Base-by-base conservation (phyloP, 2,797 vertebrate genomes). In the Capromys pilorides region DNA sequence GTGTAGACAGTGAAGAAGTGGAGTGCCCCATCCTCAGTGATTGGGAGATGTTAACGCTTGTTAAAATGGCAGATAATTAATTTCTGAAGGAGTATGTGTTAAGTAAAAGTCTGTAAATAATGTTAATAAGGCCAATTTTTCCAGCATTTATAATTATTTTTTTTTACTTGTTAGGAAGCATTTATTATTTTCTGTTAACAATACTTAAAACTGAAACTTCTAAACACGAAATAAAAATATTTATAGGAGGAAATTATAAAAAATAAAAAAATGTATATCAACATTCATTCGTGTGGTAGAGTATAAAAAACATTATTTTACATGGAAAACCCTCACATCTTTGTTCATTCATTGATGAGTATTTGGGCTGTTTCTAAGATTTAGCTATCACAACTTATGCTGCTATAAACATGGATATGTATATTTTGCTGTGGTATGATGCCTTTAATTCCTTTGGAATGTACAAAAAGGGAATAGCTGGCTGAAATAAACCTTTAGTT, bases 101-200 rank as follows among this genome's bases (percentile, higher is more conserved):
- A 98, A 98, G 98, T 98, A 98, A 98, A 95, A 98, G 98, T 98
- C 96, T 98, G 98, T 99, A 99, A 98, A 99, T 99, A 99, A 75
- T 97, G 98, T 98, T 98, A 98, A 98, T 98, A 98, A 98, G 98
- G 98, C 98, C 98, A 98, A 98, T 98, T 98, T 98, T 98, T 98
- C 98, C 99, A 99, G 98, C 98, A 99, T 99, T 99, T 99, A 99
- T 99, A 99, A 99, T 98, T 98, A 98, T n/a, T 98, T 98, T 97
- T 98, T 98, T 98, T 98, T 98, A 98, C 98, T 98, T 97, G 97
- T 97, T 98, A 98, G 98, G 98, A 98, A 98, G 98, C 97, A 97
- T 98, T 98, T 98, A 98, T 98, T 99, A 98, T 98, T 98, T 97
- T 98, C 98, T 98, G 98, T 98, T 98, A 98, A 98, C 98, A 98